A percentile compares a stretch with the other conserved stretches of the same genome.
These are phyloP conservation scores for Varanus salvator DNA, from an alignment of 2,113 vertebrate species.

Conservation along the genomic window DNA sequence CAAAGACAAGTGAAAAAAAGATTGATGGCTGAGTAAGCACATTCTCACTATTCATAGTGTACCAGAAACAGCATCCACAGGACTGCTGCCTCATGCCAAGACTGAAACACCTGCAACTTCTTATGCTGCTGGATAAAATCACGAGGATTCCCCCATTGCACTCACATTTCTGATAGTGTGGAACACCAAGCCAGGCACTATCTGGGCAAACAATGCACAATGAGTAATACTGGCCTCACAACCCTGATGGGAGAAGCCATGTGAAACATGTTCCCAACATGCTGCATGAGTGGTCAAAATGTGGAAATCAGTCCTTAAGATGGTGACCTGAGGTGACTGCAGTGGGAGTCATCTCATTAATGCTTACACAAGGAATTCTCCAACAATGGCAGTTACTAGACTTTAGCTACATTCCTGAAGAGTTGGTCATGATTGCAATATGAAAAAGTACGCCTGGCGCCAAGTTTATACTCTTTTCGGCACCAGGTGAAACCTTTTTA, in stretches of 20 bases:
- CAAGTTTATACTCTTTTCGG: too few relatives aligned
- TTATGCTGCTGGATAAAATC: background rate
- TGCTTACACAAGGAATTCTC: background rate
- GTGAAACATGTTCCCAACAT: background rate
- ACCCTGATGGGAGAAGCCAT: background rate
- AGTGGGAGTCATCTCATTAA: background rate
- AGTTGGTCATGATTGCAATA: too few relatives aligned
- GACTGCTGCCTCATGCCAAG: too few relatives aligned
- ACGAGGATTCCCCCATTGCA: background rate
- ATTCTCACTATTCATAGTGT: background rate
- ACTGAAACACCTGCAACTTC: background rate
- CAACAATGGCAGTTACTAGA: background rate
- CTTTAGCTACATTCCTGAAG: background rate
- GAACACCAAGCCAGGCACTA: background rate
- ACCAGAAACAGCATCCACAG: background rate
- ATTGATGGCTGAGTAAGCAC: background rate
- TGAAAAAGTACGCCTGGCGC: too few relatives aligned
- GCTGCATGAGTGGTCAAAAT: background rate
- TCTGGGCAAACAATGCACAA: background rate
- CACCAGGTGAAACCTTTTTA: too few relatives aligned
- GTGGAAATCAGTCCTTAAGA: background rate
- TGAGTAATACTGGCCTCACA: background rate
- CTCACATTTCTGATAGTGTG: background rate
- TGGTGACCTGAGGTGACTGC: background rate
- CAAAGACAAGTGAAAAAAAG: background rate